These are phyloP conservation scores for Mamestra brassicae DNA, from an alignment of 2,888 invertebrate genomes.

Conservation along the genomic window DNA sequence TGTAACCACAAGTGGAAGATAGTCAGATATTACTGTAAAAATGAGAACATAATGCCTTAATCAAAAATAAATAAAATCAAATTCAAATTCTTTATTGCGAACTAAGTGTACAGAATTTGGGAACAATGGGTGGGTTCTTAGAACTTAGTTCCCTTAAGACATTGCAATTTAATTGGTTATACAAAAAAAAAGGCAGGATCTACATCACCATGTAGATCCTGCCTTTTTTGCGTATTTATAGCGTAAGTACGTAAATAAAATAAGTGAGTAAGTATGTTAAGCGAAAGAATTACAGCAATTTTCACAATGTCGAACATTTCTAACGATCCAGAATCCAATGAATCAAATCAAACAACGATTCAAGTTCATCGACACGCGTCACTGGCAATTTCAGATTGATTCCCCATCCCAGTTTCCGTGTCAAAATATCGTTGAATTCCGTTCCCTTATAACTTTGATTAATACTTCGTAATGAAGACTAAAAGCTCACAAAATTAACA, in stretches of 20 bases:
- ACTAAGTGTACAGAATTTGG: too few relatives aligned
- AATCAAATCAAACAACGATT: conserved; percentile 15
- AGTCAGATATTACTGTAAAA: background rate
- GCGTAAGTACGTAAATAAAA: too few relatives aligned
- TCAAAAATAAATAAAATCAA: background rate
- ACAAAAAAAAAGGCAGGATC: background rate
- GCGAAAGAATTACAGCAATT: background rate
- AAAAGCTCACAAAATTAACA: conserved; percentile 53
- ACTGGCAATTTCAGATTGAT: conserved; percentile 38
- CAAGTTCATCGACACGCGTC: conserved; percentile 10
- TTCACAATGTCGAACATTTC: background rate
- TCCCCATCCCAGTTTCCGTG: conserved; percentile 9
- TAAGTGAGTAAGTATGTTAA: too few relatives aligned
- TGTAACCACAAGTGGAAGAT: background rate
- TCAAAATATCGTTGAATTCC: conserved; percentile 16
- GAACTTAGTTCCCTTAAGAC: too few relatives aligned
- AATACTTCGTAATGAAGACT: conserved; percentile 50
- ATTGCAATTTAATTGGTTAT: background rate
- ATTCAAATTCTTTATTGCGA: background rate
- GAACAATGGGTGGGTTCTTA: too few relatives aligned
- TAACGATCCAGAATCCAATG: background rate
- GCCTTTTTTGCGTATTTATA: too few relatives aligned
- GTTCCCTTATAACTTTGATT: conserved; percentile 42
- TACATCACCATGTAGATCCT: too few relatives aligned
- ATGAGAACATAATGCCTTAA: background rate